A percentile compares a stretch with the other conserved stretches of the same genome.
Conservation (phyloP, 1,140 invertebrate species). For the Pygmarrhopalites habei region DNA sequence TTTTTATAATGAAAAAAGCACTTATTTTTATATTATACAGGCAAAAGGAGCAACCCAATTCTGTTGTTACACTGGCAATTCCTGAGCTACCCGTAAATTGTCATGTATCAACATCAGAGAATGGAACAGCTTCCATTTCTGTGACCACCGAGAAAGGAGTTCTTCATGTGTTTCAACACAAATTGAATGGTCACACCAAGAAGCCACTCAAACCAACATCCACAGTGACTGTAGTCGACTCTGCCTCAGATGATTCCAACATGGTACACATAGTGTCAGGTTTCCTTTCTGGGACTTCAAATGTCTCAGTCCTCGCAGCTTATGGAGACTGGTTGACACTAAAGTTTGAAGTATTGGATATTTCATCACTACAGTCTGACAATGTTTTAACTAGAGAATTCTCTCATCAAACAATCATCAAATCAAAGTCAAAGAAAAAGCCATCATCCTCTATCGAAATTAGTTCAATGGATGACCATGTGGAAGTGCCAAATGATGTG, state of each 20-base stretch:
- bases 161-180: constrained; percentile 66
- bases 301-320: constrained; percentile 2
- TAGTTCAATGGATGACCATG: not conserved
- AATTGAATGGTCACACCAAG: constrained; percentile 57
- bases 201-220: constrained; percentile 66
- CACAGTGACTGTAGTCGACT: constrained; percentile 60
- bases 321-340: constrained; percentile 32
- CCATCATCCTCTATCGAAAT: not conserved
- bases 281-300: constrained; percentile 46
- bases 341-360: constrained; percentile 29
- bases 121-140: constrained; percentile 50
- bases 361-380: constrained; percentile 4
- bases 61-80: constrained; percentile 40
- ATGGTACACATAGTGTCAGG: constrained; percentile 52
- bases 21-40: constrained; percentile 2
- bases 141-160: constrained; percentile 65
- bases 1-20: no score
- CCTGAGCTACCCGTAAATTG: constrained; percentile 23
- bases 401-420: constrained; percentile 1
- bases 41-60: constrained; percentile 19
- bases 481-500: constrained; percentile 27
- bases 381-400: constrained; percentile 20
- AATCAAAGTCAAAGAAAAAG: constrained; percentile 14
- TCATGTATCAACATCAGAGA: constrained; percentile 56
- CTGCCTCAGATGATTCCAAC: constrained; percentile 46